phyloP scores from a whole-genome alignment of 2,113 vertebrate species.

The Carassius carassius region DNA sequence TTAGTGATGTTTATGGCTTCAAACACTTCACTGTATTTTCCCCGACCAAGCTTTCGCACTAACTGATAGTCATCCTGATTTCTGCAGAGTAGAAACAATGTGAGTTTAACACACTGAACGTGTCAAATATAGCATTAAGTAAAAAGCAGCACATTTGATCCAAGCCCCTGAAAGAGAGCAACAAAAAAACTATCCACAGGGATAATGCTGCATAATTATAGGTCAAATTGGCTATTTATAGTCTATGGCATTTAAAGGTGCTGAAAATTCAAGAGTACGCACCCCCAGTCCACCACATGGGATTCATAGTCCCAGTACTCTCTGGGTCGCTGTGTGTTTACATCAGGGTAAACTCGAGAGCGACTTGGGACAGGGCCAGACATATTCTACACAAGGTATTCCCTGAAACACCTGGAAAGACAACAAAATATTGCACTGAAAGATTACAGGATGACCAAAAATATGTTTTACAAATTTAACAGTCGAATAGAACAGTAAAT shows the following conservation, averaged over 20 bases:
- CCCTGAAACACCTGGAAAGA: constrained; percentile 69
- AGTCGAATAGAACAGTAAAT: not conserved
- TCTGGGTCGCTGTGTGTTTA: constrained; percentile 86
- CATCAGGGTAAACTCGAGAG: constrained; percentile 85
- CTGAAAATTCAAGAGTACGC: constrained; percentile 43
- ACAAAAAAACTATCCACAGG: not conserved
- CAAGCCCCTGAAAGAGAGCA: not conserved
- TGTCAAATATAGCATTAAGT: not conserved
- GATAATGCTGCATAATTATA: not conserved
- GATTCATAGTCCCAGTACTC: constrained; percentile 86
- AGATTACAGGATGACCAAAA: constrained; percentile 20
- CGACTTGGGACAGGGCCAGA: constrained; percentile 85
- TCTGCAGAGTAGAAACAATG: constrained; percentile 57
- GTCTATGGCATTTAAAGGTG: not conserved
- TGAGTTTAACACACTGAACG: not conserved
- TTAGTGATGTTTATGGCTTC: constrained; percentile 88
- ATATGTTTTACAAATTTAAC: not conserved
- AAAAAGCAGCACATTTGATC: not conserved
- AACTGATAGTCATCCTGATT: constrained; percentile 89
- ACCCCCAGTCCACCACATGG: constrained; percentile 87
- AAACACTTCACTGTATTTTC: constrained; percentile 88
- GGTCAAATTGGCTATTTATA: not conserved
- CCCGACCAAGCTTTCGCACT: constrained; percentile 84
- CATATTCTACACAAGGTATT: constrained; percentile 77
- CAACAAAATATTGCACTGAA: not conserved